phyloP scores from a whole-genome alignment of 1,140 invertebrate species.

The Fopius arisanus region DNA sequence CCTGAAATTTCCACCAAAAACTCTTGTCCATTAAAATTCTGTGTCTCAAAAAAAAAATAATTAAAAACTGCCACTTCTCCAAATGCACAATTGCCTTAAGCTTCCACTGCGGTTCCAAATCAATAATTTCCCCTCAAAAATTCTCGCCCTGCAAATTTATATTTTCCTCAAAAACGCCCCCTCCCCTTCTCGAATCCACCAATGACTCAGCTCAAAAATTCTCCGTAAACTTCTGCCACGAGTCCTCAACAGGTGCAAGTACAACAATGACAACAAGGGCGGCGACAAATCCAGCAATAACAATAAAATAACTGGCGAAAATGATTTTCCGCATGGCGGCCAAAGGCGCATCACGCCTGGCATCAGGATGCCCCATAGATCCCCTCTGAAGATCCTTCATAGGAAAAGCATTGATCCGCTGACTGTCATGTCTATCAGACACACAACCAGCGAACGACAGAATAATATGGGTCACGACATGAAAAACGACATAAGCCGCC shows the following conservation, averaged over 20 bases:
- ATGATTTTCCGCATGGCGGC: slow-evolving; percentile 76
- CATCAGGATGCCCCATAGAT: slow-evolving; percentile 72
- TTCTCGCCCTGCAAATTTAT: too few species aligned
- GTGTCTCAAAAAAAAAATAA: too few species aligned
- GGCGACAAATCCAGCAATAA: slow-evolving; percentile 70
- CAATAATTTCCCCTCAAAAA: slow-evolving; percentile 38
- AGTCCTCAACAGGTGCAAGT: slow-evolving; percentile 76
- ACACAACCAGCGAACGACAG: slow-evolving; percentile 81
- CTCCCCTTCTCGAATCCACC: too few species aligned
- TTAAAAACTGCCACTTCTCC: too few species aligned
- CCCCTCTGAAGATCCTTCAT: slow-evolving; percentile 79
- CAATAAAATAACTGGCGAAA: slow-evolving; percentile 76
- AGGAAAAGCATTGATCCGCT: slow-evolving; percentile 80
- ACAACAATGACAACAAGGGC: slow-evolving; percentile 77
- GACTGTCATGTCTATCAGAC: slow-evolving; percentile 74
- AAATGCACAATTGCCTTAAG: too few species aligned
- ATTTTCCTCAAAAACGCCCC: too few species aligned
- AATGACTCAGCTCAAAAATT: too few species aligned
- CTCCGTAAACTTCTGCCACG: slow-evolving; percentile 51
- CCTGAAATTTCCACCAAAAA: too few species aligned
- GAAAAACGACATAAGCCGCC: slow-evolving; percentile 87
- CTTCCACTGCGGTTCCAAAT: too few species aligned
- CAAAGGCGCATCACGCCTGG: slow-evolving; percentile 77
- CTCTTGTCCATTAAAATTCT: too few species aligned
- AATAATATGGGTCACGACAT: slow-evolving; percentile 88